Conservation (phyloP, 2,797 vertebrate genomes). For the Hypotaenidia philippensis region DNA sequence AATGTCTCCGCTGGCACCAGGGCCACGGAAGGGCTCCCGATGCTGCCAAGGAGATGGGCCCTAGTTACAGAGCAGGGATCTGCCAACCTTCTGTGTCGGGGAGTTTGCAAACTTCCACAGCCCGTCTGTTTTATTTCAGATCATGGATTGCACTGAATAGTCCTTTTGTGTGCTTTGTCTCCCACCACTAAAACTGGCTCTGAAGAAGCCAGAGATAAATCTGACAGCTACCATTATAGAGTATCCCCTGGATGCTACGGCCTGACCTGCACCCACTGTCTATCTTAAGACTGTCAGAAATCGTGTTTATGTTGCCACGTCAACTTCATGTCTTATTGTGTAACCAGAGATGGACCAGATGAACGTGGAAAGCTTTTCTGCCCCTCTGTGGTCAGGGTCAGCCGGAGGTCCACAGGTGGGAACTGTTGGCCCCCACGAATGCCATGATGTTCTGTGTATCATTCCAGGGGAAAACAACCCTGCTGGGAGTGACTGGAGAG, state of each 20-base stretch:
- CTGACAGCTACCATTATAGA: slow-evolving; percentile 34
- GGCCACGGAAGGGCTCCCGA: background rate
- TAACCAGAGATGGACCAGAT: background rate
- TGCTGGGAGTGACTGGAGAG: background rate
- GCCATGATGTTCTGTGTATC: background rate
- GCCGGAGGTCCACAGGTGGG: background rate
- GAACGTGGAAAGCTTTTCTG: background rate
- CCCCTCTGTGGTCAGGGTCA: background rate
- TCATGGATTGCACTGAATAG: slow-evolving; percentile 51
- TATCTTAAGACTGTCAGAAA: background rate
- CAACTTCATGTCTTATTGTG: background rate
- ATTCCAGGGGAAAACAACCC: background rate
- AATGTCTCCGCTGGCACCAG: background rate
- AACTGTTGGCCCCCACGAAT: background rate
- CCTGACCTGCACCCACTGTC: background rate
- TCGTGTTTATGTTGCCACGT: background rate
- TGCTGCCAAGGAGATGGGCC: slow-evolving; percentile 40
- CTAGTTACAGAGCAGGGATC: background rate
- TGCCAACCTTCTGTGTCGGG: slow-evolving; percentile 49
- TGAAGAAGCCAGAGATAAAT: slow-evolving; percentile 33
- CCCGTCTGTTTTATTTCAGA: slow-evolving; percentile 66
- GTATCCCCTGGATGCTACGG: slow-evolving; percentile 11
- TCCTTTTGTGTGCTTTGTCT: slow-evolving; percentile 70
- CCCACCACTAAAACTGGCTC: background rate
- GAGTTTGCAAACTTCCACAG: slow-evolving; percentile 17